Evolutionary conservation across 2,113 vertebrate genomes (phyloP), one percentile per base, ranked within the genome.

Genomic region (Dolichotis patagonum): DNA sequence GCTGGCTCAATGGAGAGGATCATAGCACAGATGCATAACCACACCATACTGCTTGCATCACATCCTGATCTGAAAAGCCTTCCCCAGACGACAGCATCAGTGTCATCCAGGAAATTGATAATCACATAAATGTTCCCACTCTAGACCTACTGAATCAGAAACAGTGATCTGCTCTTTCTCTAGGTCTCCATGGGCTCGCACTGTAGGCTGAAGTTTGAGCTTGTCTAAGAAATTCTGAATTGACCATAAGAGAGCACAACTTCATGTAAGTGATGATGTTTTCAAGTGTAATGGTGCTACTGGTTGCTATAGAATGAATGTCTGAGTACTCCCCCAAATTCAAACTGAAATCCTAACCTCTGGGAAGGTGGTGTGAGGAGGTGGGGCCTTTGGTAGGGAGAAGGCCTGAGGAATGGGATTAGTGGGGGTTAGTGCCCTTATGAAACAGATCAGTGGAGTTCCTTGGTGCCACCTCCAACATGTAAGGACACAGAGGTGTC

Each of bases 21-120:
- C 14, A n/a, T 1, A 58, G 16, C 1, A 32, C 11, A 73, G 90
- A 41, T 7, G 0, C 12, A 54, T 2, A 52, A 60, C 28, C 12
- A 28, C 49, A 0, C 0, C 0, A 3, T 2, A 56, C 1, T 1
- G 28, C 38, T 41, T 1, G 2, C 6, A 43, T 32, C 7, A 20
- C 1, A 62, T 38, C 19, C 13, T 56, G 38, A 17, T 85, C 28
- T 75, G 85, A 56, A 28, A 52, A 46, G 35, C 22, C 14, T 58
- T 60, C 54, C 22, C 3, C 1, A 24, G 11, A 85, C 78, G 1
- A 32, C 26, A 1, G 14, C 19, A 43, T 30, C 38, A 24, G 7
- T 22, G 17, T 69, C 13, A n/a, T 49, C 32, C 19, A 95, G 52
- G 11, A 71, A 38, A 54, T 78, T 24, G 19, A 14, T 13, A 92